Base-by-base conservation (phyloP, 2,113 vertebrate species). In the Falcunculus frontatus region DNA sequence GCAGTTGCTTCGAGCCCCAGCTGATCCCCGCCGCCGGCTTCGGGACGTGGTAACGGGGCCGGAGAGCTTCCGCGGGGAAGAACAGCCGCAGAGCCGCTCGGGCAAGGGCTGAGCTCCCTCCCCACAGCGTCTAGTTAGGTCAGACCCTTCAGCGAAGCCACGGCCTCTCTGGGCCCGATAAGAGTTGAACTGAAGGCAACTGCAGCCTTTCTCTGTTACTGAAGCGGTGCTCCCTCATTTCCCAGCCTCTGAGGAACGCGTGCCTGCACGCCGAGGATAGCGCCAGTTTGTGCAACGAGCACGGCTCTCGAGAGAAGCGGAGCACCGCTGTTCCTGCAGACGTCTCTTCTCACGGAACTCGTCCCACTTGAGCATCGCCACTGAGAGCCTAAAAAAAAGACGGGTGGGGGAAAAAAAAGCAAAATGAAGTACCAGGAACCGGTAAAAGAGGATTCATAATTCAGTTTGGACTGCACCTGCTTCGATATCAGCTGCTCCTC, bases 41-140 rank as follows among this genome's bases (percentile, higher is more conserved):
- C 44, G 26, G 55, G 16, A 56, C 10, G 3, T 5, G 27, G 22
- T 1, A 1, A 17, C 3, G 49, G 27, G 7, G 2, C 46, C 12
- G 14, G 4, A 32, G 13, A 75, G 30, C 13, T 35, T 49, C 63
- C 8, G 22, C 7, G 7, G 73, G 47, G 37, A 39, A 13, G 26
- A 23, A 2, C 62, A 8, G 32, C 53, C 4, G 10, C 23, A 2
- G 41, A 75, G 17, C 4, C 27, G 1, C 4, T 35, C 7, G 30
- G 47, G 11, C n/a, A 12, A 23, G 33, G 62, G 9, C 11, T 1
- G 56, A 53, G 39, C 29, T n/a, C 50, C 16, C 18, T 13, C 69
- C 6, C 27, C 37, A 3, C 50, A 19, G 21, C 11, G 7, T 12
- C 41, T 10, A 1, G 10, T 21, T 41, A 27, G 46, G 32, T 15